Percentiles rank a stretch among this genome's conserved stretches.
phyloP scores from a whole-genome alignment of 2,113 vertebrate species.

The Pollachius pollachius region DNA sequence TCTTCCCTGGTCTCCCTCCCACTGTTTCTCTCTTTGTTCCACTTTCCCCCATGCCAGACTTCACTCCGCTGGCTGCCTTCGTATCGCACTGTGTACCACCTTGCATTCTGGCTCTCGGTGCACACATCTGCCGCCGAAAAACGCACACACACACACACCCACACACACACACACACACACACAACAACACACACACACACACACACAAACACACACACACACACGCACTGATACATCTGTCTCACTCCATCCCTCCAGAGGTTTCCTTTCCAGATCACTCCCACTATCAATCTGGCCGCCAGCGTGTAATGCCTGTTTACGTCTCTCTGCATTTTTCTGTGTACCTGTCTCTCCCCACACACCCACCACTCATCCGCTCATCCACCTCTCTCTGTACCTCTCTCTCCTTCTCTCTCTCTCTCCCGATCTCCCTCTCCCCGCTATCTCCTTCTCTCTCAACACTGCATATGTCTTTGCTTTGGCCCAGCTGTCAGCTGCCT shows the following conservation, averaged over 20 bases:
- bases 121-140: too few relatives aligned
- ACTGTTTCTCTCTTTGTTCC: conserved; percentile 63
- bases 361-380: conserved; percentile 3
- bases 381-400: conserved; percentile 23
- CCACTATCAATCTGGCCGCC: conserved; percentile 20
- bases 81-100: conserved; percentile 23
- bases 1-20: conserved; percentile 28
- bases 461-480: conserved; percentile 64
- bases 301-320: neutral
- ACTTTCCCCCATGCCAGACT: conserved; percentile 55
- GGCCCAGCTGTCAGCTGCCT: conserved; percentile 74
- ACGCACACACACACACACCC: too few relatives aligned
- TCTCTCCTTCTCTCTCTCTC: neutral
- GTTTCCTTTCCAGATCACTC: conserved; percentile 18
- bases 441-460: conserved; percentile 47
- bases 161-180: too few relatives aligned
- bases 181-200: too few relatives aligned
- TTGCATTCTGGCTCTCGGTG: conserved; percentile 29
- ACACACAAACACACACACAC: too few relatives aligned
- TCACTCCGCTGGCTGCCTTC: conserved; percentile 39
- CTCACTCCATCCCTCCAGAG: conserved; percentile 12
- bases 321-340: conserved; percentile 23
- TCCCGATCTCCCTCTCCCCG: conserved; percentile 41
- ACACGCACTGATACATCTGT: too few relatives aligned
- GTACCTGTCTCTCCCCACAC: conserved; percentile 34